A percentile compares a stretch with the other conserved stretches of the same genome.
phyloP scores from a whole-genome alignment of 2,888 invertebrate genomes.

The Leptodirus hochenwartii region DNA sequence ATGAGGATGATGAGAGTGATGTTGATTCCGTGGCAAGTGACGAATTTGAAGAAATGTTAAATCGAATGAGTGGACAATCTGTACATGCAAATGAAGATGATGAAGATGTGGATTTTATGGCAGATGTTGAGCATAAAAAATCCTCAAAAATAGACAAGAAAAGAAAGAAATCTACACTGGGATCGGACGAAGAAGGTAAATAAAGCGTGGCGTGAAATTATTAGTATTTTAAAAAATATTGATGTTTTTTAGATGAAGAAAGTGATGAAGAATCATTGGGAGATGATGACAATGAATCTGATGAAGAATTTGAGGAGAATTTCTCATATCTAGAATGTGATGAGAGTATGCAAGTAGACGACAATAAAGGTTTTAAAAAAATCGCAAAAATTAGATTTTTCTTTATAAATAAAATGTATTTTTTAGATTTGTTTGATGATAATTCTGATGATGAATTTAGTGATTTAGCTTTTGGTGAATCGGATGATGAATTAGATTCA shows the following conservation, averaged over 20 bases:
- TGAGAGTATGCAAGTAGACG: no score
- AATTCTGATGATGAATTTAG: slow-evolving; percentile 23
- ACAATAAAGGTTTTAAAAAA: slow-evolving; percentile 4
- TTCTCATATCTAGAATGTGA: slow-evolving; percentile 15
- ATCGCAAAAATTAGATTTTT: neutral
- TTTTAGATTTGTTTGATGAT: slow-evolving; percentile 10
- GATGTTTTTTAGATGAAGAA: neutral
- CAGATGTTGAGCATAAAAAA: slow-evolving; percentile 37
- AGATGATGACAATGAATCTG: slow-evolving; percentile 23
- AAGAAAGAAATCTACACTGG: slow-evolving; percentile 23
- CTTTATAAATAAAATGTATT: slow-evolving; percentile 7
- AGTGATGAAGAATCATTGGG: slow-evolving; percentile 6
- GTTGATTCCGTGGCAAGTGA: slow-evolving; percentile 57
- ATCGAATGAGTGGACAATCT: slow-evolving; percentile 29
- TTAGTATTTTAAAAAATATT: neutral
- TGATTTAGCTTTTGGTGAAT: slow-evolving; percentile 26
- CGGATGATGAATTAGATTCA: slow-evolving; percentile 9
- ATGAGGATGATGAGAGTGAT: slow-evolving; percentile 39
- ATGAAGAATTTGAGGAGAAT: slow-evolving; percentile 27
- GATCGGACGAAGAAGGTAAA: slow-evolving; percentile 2
- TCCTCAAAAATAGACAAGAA: slow-evolving; percentile 14
- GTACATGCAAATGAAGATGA: slow-evolving; percentile 21
- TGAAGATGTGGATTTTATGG: slow-evolving; percentile 46
- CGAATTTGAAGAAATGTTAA: slow-evolving; percentile 55
- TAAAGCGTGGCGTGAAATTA: neutral